Percentiles rank a stretch among this genome's conserved stretches.
phyloP scores from a whole-genome alignment of 2,888 invertebrate species.

The Drosophila fungiperda region DNA sequence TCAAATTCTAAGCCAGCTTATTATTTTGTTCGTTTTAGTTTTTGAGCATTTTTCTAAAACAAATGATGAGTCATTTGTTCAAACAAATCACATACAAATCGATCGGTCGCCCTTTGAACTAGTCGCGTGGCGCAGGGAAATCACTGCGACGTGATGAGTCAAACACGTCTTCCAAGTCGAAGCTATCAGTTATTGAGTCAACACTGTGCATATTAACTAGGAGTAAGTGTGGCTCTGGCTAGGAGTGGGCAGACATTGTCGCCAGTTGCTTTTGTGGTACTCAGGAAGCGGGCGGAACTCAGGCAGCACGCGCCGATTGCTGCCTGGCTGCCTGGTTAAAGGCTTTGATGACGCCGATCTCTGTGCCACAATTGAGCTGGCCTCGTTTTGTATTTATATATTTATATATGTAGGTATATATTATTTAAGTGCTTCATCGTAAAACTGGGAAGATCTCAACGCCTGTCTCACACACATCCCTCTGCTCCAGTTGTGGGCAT shows the following conservation, averaged over 20 bases:
- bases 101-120: constrained; percentile 70
- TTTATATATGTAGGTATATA: constrained; percentile 1
- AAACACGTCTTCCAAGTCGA: constrained; percentile 55
- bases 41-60: constrained; percentile 8
- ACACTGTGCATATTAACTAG: constrained; percentile 72
- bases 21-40: not conserved
- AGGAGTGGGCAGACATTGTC: constrained; percentile 34
- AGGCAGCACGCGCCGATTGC: constrained; percentile 62
- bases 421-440: constrained; percentile 27
- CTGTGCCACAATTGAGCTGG: constrained; percentile 30
- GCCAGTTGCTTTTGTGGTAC: constrained; percentile 49
- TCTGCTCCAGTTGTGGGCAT: constrained; percentile 42
- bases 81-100: constrained; percentile 50
- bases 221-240: constrained; percentile 20
- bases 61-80: constrained; percentile 61
- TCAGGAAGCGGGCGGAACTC: constrained; percentile 62
- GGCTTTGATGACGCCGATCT: constrained; percentile 43
- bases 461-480: constrained; percentile 26
- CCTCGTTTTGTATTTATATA: constrained; percentile 17
- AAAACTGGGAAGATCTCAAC: constrained; percentile 39
- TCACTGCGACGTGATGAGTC: constrained; percentile 62
- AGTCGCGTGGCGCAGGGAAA: constrained; percentile 56
- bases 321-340: constrained; percentile 11
- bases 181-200: constrained; percentile 55
- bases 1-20: constrained; percentile 3